These are phyloP conservation scores for Glossophaga mutica DNA, from an alignment of 2,797 vertebrate genomes.

Conservation along the genomic window DNA sequence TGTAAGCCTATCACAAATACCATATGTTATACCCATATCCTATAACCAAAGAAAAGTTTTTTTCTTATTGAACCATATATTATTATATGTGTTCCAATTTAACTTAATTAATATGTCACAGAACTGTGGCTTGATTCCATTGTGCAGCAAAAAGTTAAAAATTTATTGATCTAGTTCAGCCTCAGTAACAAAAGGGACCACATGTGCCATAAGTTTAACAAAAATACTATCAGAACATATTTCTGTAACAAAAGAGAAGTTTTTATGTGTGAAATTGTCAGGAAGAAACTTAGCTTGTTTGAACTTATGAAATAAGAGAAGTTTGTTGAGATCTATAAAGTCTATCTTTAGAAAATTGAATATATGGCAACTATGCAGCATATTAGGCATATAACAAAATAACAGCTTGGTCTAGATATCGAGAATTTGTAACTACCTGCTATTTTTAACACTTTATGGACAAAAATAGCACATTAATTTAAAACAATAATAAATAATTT, in stretches of 20 bases:
- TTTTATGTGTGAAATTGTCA: neutral
- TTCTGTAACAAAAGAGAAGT: neutral
- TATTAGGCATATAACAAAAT: neutral
- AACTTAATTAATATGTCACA: slow-evolving; percentile 63
- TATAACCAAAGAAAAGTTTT: slow-evolving; percentile 56
- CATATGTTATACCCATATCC: slow-evolving; percentile 35
- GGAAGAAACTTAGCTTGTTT: neutral
- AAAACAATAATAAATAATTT: neutral
- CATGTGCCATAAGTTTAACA: slow-evolving; percentile 42
- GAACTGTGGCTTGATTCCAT: slow-evolving; percentile 49
- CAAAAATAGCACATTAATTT: neutral
- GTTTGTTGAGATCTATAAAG: neutral
- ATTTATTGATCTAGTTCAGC: slow-evolving; percentile 62
- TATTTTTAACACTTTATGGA: neutral
- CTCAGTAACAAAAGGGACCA: slow-evolving; percentile 53
- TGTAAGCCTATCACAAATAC: slow-evolving; percentile 59
- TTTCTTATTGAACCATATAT: slow-evolving; percentile 40
- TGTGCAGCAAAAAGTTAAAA: slow-evolving; percentile 21
- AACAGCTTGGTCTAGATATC: neutral
- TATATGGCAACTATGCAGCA: neutral
- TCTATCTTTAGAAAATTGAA: slow-evolving; percentile 21
- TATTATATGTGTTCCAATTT: neutral
- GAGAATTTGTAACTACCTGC: neutral
- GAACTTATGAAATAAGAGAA: neutral
- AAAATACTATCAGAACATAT: slow-evolving; percentile 41